Conservation (phyloP, 2,888 invertebrate genomes). For the Brenthis daphne region DNA sequence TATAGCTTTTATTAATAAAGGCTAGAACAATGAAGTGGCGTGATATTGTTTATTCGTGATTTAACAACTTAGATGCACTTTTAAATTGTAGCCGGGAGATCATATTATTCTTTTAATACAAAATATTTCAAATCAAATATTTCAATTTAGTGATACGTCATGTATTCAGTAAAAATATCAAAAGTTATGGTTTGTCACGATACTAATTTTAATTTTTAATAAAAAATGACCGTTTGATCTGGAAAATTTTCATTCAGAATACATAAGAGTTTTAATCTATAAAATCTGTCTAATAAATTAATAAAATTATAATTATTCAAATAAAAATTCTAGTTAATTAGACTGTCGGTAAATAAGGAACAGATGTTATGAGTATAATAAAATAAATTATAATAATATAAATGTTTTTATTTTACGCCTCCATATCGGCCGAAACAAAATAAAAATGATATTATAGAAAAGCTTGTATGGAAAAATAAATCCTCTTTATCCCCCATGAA, state of each 20-base stretch:
- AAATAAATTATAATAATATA: constrained; percentile 52
- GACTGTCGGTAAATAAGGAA: constrained; percentile 74
- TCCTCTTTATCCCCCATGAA: too few species aligned
- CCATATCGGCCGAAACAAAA: too few species aligned
- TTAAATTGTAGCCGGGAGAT: constrained; percentile 21
- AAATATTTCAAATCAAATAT: neutral
- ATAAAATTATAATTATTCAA: constrained; percentile 74
- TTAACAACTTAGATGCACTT: constrained; percentile 20
- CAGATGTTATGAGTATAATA: constrained; percentile 80
- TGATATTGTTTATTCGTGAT: constrained; percentile 14
- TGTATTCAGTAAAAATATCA: constrained; percentile 2
- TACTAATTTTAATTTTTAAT: constrained; percentile 45
- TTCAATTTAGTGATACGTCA: neutral
- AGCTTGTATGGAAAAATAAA: too few species aligned
- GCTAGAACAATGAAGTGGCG: constrained; percentile 10
- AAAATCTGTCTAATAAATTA: constrained; percentile 75
- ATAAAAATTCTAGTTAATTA: constrained; percentile 79
- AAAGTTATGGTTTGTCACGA: constrained; percentile 5
- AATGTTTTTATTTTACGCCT: constrained; percentile 30
- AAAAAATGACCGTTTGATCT: constrained; percentile 60
- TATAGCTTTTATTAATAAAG: constrained; percentile 28
- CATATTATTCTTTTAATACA: constrained; percentile 9
- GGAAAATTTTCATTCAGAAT: constrained; percentile 42
- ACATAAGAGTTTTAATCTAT: constrained; percentile 66
- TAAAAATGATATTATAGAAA: too few species aligned